Percentiles rank a stretch among this genome's conserved stretches.
phyloP scores from a whole-genome alignment of 2,113 vertebrate species.

The human region DNA sequence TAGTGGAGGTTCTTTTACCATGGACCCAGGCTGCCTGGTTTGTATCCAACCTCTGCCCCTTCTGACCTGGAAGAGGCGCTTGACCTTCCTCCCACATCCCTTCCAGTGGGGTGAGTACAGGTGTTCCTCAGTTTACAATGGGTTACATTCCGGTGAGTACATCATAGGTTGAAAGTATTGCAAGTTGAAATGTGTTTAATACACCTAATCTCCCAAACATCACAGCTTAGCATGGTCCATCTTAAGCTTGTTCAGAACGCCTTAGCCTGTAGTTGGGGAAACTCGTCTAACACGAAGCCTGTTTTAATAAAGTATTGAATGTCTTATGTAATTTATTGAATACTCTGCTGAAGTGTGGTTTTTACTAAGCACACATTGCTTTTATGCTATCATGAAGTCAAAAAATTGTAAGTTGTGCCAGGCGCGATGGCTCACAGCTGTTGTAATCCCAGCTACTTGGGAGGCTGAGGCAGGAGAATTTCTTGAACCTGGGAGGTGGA shows the following conservation, averaged over 20 bases:
- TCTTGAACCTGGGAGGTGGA: too few relatives aligned
- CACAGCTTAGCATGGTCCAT: neutral
- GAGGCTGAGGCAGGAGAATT: too few relatives aligned
- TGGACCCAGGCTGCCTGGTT: neutral
- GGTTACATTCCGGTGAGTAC: neutral
- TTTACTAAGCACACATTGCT: accelerated
- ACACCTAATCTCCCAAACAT: neutral
- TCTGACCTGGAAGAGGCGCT: neutral
- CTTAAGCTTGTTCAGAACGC: neutral
- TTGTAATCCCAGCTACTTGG: too few relatives aligned
- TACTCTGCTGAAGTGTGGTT: neutral
- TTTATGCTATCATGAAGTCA: neutral
- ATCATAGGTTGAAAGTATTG: neutral
- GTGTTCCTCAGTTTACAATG: neutral
- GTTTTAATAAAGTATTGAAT: neutral
- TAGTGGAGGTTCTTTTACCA: neutral
- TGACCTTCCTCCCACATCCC: neutral
- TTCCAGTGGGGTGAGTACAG: neutral
- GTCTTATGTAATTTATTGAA: neutral
- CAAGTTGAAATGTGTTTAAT: neutral
- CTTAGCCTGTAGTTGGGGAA: neutral
- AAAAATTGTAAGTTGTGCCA: neutral
- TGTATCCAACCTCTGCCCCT: neutral
- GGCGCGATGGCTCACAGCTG: too few relatives aligned
- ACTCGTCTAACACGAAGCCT: neutral